Conservation (phyloP, 2,113 vertebrate genomes). For the Grallaria varia region DNA sequence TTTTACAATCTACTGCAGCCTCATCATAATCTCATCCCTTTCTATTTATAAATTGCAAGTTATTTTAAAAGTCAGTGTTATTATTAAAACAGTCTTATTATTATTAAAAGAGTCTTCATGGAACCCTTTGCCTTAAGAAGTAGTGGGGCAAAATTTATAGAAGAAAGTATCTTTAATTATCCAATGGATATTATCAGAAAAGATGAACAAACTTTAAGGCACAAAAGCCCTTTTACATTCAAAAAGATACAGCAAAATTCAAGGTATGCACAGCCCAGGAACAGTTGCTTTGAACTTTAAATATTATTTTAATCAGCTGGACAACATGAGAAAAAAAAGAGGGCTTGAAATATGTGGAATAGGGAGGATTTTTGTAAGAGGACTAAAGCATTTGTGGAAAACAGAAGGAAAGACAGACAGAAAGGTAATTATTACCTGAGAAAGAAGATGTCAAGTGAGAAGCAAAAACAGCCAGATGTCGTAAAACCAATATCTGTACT, state of each 20-base stretch:
- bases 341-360: not conserved
- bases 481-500: not conserved
- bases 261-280: not conserved
- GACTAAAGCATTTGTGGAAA: not conserved
- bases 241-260: not conserved
- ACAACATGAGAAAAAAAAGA: not conserved
- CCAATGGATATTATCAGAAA: not conserved
- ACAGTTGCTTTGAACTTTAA: not conserved
- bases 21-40: not conserved
- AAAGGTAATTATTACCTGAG: not conserved
- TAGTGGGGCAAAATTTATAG: not conserved
- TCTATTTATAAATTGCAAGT: not conserved
- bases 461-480: not conserved
- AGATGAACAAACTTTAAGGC: not conserved
- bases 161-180: not conserved
- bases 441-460: slow-evolving; percentile 1
- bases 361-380: not conserved
- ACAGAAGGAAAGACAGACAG: not conserved
- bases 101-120: not conserved
- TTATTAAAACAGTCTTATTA: not conserved
- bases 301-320: not conserved
- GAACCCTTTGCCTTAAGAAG: not conserved
- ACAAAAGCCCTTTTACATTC: not conserved
- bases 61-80: not conserved
- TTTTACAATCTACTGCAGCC: not conserved